phyloP scores from a whole-genome alignment of 2,888 invertebrate species.

The Melieria crassipennis region DNA sequence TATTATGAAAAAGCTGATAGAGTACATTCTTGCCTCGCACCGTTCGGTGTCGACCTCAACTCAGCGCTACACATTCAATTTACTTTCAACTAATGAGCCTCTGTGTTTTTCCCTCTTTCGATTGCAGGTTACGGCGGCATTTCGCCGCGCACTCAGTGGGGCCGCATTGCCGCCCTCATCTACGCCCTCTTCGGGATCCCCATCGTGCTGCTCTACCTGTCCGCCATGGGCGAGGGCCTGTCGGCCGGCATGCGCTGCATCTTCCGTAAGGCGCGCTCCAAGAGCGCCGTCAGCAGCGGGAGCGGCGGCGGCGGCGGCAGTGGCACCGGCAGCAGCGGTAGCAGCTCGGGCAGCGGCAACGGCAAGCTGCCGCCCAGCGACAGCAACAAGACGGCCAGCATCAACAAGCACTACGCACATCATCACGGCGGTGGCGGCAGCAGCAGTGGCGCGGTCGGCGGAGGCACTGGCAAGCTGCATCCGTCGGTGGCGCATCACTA shows the following conservation, averaged over 20 bases:
- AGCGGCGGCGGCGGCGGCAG: slow-evolving; percentile 38
- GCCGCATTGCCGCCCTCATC: slow-evolving; percentile 79
- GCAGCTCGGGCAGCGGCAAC: slow-evolving; percentile 40
- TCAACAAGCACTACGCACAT: slow-evolving; percentile 42
- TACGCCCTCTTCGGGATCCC: slow-evolving; percentile 90
- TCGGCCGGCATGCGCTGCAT: slow-evolving; percentile 81
- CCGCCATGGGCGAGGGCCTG: slow-evolving; percentile 85
- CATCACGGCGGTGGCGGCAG: slow-evolving; percentile 38
- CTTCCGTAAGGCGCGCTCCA: slow-evolving; percentile 69
- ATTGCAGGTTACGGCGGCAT: slow-evolving; percentile 84
- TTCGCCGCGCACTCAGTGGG: slow-evolving; percentile 82
- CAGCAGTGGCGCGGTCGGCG: slow-evolving; percentile 26
- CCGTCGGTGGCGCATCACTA: slow-evolving; percentile 45
- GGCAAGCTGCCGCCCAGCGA: slow-evolving; percentile 32
- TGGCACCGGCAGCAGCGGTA: slow-evolving; percentile 38
- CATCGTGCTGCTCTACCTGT: slow-evolving; percentile 86
- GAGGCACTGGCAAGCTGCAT: slow-evolving; percentile 45
- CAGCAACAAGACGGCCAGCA: slow-evolving; percentile 40
- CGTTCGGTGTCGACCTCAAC: no score
- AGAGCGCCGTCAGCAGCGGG: slow-evolving; percentile 50
- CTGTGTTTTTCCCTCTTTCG: slow-evolving; percentile 13
- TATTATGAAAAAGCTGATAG: no score
- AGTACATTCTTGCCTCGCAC: no score
- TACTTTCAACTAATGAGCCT: background rate
- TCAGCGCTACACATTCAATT: no score